These are phyloP conservation scores for Psittacara wagleri DNA, from an alignment of 2,113 vertebrate species.

Conservation along the genomic window DNA sequence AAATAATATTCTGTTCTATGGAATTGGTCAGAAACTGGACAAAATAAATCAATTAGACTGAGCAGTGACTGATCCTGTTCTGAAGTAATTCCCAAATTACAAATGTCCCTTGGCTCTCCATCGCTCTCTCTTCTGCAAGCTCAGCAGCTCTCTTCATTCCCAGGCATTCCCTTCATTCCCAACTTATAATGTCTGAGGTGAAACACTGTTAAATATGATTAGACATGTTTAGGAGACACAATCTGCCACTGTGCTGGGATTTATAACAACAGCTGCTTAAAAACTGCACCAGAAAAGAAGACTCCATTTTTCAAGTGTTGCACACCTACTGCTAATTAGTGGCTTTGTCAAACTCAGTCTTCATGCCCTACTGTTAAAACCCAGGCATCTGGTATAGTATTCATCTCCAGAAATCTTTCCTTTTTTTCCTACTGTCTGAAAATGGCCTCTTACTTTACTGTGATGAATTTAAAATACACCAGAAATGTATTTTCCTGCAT, in stretches of 20 bases:
- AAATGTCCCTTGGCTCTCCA: background rate
- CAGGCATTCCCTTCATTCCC: background rate
- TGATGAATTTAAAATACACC: background rate
- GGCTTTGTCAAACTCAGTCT: background rate
- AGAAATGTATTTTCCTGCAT: conserved; percentile 24
- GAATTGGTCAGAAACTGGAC: background rate
- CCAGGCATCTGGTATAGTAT: background rate
- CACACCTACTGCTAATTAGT: background rate
- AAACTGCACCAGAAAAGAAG: background rate
- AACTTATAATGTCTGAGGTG: background rate
- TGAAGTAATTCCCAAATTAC: background rate
- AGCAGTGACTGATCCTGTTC: background rate
- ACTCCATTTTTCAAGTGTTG: background rate
- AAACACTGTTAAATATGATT: conserved; percentile 10
- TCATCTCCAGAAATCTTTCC: background rate
- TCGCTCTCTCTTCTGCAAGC: background rate
- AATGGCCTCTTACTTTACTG: background rate
- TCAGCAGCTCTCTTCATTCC: background rate
- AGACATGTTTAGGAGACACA: background rate
- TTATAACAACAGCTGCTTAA: background rate
- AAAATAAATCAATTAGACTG: background rate
- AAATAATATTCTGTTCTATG: background rate
- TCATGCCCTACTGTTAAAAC: background rate
- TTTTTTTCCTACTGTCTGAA: background rate
- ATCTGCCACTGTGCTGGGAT: background rate